These are phyloP conservation scores for Pangasius sanitwongsei DNA, from an alignment of 2,797 vertebrate species.

Conservation along the genomic window DNA sequence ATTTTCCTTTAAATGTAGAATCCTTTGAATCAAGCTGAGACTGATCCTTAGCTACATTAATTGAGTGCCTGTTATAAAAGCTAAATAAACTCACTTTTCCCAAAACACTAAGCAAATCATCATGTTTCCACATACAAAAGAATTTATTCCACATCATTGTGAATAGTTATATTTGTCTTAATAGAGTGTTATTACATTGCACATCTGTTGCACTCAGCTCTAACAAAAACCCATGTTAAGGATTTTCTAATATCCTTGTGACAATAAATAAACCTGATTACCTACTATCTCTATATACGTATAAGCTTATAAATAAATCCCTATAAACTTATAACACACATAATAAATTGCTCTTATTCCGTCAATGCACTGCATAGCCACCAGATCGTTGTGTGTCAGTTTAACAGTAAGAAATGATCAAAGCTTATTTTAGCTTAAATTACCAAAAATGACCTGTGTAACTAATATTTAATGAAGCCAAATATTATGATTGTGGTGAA, in stretches of 20 bases:
- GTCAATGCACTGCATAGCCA: background rate
- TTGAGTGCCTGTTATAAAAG: background rate
- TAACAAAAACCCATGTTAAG: background rate
- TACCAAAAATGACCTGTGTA: background rate
- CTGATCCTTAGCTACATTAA: background rate
- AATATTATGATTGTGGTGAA: background rate
- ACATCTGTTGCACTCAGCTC: background rate
- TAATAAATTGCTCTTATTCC: background rate
- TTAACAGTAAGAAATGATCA: background rate
- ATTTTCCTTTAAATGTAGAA: background rate
- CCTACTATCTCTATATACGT: background rate
- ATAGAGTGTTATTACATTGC: background rate
- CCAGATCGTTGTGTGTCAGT: background rate
- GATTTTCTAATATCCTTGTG: background rate
- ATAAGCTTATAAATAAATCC: background rate
- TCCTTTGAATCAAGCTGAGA: background rate
- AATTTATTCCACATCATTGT: background rate
- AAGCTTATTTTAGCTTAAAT: background rate
- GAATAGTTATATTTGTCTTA: background rate
- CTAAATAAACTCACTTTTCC: background rate
- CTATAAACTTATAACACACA: background rate
- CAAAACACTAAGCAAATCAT: background rate
- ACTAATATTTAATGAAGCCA: background rate
- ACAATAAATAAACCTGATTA: background rate
- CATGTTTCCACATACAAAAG: background rate